Evolutionary conservation across 1,140 invertebrate genomes (phyloP).

Genomic region (Battus philenor): DNA sequence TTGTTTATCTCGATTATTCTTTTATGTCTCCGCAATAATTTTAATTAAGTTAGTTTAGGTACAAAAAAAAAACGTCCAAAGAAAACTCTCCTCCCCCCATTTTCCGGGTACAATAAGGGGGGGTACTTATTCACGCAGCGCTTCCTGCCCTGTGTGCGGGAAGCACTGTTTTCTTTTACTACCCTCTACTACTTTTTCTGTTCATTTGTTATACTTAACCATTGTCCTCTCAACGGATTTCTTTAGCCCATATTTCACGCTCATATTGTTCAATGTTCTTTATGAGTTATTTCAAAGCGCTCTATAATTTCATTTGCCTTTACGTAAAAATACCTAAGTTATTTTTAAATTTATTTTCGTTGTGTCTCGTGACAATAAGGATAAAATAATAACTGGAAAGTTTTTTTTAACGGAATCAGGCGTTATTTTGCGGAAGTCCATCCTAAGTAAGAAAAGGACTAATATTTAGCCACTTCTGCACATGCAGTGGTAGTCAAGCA

Average conservation of each 20-base stretch:
- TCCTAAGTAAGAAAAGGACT: no score
- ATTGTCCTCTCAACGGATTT: slow-evolving; percentile 58
- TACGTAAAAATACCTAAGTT: no score
- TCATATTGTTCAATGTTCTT: slow-evolving; percentile 67
- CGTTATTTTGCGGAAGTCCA: no score
- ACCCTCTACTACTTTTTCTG: slow-evolving; percentile 50
- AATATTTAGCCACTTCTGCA: no score
- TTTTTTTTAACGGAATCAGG: no score
- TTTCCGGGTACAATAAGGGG: slow-evolving; percentile 36
- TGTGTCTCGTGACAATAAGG: no score
- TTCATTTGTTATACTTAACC: slow-evolving; percentile 59
- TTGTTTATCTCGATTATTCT: no score
- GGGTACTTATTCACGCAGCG: slow-evolving; percentile 56
- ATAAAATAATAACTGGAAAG: no score
- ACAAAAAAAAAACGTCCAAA: slow-evolving; percentile 35
- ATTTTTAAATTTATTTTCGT: no score
- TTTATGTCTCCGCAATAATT: slow-evolving; percentile 5
- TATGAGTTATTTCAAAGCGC: no score
- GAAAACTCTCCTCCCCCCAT: slow-evolving; percentile 23
- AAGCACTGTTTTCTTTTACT: slow-evolving; percentile 43
- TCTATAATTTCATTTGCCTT: no score
- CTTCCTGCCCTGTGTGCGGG: slow-evolving; percentile 52
- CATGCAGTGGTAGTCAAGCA: no score
- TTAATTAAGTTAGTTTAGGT: slow-evolving; percentile 16
- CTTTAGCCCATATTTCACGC: slow-evolving; percentile 68